phyloP scores from a whole-genome alignment of 2,113 vertebrate genomes.

The Phodopus roborovskii region DNA sequence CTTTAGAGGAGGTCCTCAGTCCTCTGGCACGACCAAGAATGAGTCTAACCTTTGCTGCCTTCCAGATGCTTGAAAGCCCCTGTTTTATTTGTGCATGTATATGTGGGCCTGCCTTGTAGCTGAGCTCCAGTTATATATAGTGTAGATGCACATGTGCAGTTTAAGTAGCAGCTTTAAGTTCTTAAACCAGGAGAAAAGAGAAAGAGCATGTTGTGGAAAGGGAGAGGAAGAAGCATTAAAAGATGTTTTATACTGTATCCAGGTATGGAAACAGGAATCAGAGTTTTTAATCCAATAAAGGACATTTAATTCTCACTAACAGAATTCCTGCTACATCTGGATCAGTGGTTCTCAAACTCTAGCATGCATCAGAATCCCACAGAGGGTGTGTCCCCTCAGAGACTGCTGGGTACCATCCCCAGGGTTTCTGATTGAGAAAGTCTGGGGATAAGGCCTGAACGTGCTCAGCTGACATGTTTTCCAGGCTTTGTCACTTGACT shows the following conservation, averaged over 20 bases:
- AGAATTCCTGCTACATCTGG: neutral
- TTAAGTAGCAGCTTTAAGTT: constrained; percentile 5
- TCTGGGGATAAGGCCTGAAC: constrained; percentile 49
- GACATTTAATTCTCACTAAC: neutral
- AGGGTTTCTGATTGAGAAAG: constrained; percentile 70
- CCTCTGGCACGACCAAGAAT: neutral
- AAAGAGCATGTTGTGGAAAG: neutral
- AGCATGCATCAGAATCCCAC: neutral
- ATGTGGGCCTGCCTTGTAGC: neutral
- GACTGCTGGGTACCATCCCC: constrained; percentile 7
- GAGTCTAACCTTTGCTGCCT: neutral
- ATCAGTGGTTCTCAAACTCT: neutral
- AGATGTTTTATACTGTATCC: neutral
- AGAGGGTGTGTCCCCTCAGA: constrained; percentile 50
- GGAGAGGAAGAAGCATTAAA: neutral
- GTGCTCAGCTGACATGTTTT: constrained; percentile 11
- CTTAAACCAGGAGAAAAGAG: constrained; percentile 8
- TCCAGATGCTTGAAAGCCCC: neutral
- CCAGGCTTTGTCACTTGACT: neutral
- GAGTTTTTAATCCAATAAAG: constrained; percentile 12
- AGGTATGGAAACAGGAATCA: neutral
- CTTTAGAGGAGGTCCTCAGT: neutral
- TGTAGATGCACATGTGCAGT: neutral
- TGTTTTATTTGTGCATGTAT: neutral
- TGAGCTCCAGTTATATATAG: constrained; percentile 10